Evolutionary conservation across 2,888 invertebrate species (phyloP), one percentile per base, ranked within the genome.

Genomic region (Argyresthia goedartella): DNA sequence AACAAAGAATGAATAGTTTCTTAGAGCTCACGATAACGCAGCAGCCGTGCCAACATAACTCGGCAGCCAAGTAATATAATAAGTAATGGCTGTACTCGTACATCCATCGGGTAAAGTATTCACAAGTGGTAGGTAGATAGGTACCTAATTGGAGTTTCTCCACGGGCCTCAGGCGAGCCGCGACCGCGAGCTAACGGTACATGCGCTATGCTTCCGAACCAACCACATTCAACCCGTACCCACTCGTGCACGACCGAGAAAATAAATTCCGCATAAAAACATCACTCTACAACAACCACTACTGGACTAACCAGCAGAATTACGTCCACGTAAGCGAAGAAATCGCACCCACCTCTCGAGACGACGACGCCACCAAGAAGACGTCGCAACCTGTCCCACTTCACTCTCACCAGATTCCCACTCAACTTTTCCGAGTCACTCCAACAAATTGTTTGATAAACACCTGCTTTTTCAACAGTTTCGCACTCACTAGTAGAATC

Each of bases 271-370:
- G 7, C 10, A 10, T 39, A 4, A 25, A 35, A 25, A 13, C n/a
- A 35, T 4, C 48, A 36, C 14, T 39, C 25, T 25, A 25, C 25
- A 25, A 25, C 25, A 6, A 25, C 25, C 25, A 25, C 25, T 25
- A 25, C 25, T 25, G 25, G n/a, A 25, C 25, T 25, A 25, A 25
- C 25, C 25, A 25, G 25, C 25, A 69, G 74, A 74, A 75, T 76
- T 75, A 61, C 67, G 71, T 73, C 76, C 76, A 81, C 80, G 78
- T 81, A 77, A 73, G 72, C 75, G 66, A 69, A 75, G 69, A 69
- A 77, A 76, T 73, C 70, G 73, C 73, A 69, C 69, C 76, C 80
- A 81, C 81, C 81, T 84, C 73, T 73, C 73, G 71, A 77, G 77
- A 76, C 41, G 34, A 33, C 8, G 8, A 49, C 39, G 49, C 76